A percentile compares a stretch with the other conserved stretches of the same genome.
phyloP scores from a whole-genome alignment of 2,113 vertebrate genomes.

The Ammodytes marinus region DNA sequence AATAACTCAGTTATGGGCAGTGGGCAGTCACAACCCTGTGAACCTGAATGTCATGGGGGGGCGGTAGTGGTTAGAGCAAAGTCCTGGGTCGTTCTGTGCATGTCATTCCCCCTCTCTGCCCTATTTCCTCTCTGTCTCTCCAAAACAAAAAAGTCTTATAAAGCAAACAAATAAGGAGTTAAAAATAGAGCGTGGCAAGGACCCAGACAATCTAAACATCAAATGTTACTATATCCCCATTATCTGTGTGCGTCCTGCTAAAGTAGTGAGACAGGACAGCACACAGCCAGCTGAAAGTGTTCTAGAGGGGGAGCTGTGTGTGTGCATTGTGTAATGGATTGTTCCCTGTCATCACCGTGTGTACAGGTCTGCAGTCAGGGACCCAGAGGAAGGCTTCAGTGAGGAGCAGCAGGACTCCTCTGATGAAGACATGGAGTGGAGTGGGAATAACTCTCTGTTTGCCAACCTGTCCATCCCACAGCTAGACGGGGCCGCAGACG shows the following conservation, averaged over 20 bases:
- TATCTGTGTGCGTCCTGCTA: neutral
- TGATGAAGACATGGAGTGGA: slow-evolving; percentile 97
- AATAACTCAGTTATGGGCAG: no score
- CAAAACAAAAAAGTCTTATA: no score
- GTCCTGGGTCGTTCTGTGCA: no score
- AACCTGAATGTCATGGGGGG: no score
- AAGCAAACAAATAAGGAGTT: no score
- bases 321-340: slow-evolving; percentile 10
- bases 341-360: slow-evolving; percentile 1
- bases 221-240: neutral
- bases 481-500: slow-evolving; percentile 97
- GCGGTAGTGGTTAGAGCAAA: no score
- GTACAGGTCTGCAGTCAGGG: slow-evolving; percentile 84
- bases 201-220: neutral
- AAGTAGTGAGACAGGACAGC: neutral
- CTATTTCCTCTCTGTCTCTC: no score
- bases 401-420: slow-evolving; percentile 92
- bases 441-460: slow-evolving; percentile 87
- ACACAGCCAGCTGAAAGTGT: neutral
- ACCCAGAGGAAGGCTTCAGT: slow-evolving; percentile 85
- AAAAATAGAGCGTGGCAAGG: neutral
- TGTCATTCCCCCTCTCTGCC: no score
- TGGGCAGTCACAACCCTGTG: no score
- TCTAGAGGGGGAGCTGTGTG: neutral
- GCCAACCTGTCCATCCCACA: slow-evolving; percentile 95